Percentiles rank a stretch among this genome's conserved stretches.
Conservation (phyloP, 2,113 vertebrate species). For the Cricetomys ansorgei region DNA sequence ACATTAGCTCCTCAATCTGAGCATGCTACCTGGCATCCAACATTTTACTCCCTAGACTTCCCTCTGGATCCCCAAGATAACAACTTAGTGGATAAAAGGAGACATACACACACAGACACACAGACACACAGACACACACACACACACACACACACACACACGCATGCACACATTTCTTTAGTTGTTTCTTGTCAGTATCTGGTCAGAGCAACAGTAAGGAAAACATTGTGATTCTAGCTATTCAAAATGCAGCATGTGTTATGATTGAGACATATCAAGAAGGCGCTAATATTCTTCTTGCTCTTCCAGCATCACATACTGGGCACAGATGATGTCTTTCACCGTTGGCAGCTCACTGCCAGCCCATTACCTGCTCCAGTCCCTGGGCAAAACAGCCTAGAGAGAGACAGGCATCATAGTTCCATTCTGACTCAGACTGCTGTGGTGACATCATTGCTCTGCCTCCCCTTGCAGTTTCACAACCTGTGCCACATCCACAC, state of each 20-base stretch:
- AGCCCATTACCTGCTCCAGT: not conserved
- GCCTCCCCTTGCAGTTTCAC: not conserved
- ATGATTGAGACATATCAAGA: not conserved
- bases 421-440: not conserved
- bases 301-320: not conserved
- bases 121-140: not conserved
- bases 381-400: not conserved
- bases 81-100: not conserved
- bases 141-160: not conserved
- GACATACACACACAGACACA: not conserved
- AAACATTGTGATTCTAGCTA: not conserved
- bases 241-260: not conserved
- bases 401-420: not conserved
- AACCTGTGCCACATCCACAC: not conserved
- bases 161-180: no score
- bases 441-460: not conserved
- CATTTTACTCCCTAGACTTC: not conserved
- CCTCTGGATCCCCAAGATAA: not conserved
- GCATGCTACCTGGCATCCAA: not conserved
- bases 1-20: not conserved
- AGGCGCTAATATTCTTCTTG: not conserved
- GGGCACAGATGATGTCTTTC: not conserved
- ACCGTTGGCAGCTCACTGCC: not conserved
- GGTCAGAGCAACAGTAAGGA: not conserved
- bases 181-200: not conserved